phyloP scores from a whole-genome alignment of 2,888 invertebrate genomes.

The Tenthredo scrophulariae region DNA sequence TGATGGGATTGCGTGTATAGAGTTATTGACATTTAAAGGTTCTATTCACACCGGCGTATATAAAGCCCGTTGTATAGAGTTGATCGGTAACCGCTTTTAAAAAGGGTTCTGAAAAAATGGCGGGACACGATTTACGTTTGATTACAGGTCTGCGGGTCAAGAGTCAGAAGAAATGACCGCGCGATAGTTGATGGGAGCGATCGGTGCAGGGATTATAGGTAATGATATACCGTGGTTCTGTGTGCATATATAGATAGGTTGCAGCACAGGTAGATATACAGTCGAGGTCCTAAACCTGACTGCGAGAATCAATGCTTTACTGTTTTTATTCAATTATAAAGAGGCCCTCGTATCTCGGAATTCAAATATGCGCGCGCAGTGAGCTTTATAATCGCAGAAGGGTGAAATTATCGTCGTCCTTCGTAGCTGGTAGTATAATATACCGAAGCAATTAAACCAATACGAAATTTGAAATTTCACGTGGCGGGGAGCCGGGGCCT shows the following conservation, averaged over 20 bases:
- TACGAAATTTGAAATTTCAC: slow-evolving; percentile 42
- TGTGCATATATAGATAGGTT: slow-evolving; percentile 22
- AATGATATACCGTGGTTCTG: slow-evolving; percentile 63
- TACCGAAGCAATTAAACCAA: slow-evolving; percentile 45
- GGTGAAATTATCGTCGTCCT: slow-evolving; percentile 35
- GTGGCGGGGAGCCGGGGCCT: background rate
- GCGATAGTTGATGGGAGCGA: slow-evolving; percentile 67
- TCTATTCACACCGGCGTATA: slow-evolving; percentile 29
- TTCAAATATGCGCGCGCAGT: slow-evolving; percentile 29
- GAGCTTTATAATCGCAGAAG: slow-evolving; percentile 30
- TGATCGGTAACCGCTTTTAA: slow-evolving; percentile 9
- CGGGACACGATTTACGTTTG: slow-evolving; percentile 74
- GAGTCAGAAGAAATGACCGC: slow-evolving; percentile 69
- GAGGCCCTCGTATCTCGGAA: slow-evolving; percentile 26
- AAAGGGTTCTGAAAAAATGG: slow-evolving; percentile 51
- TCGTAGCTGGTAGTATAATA: slow-evolving; percentile 16
- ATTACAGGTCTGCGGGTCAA: slow-evolving; percentile 71
- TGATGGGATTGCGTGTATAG: slow-evolving; percentile 15
- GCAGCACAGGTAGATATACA: background rate
- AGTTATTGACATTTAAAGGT: slow-evolving; percentile 47
- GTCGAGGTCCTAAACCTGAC: slow-evolving; percentile 44
- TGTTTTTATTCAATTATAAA: slow-evolving; percentile 41
- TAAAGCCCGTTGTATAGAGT: background rate
- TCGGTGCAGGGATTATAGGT: slow-evolving; percentile 69
- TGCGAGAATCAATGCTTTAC: slow-evolving; percentile 55